Evolutionary conservation across 1,140 invertebrate species (phyloP).

Genomic region (Apis dorsata): DNA sequence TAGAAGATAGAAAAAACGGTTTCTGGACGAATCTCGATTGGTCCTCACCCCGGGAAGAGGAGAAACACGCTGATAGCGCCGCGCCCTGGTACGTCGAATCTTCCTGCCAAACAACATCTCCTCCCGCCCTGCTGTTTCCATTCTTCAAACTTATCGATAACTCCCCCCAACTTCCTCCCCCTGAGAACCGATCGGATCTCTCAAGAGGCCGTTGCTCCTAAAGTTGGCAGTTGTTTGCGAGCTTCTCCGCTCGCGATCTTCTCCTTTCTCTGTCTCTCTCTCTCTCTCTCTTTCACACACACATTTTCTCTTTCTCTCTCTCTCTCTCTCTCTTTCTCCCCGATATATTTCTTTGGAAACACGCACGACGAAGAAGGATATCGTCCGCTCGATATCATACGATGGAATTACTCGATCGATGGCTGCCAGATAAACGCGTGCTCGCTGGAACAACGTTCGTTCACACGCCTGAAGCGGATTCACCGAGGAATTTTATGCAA

Average conservation of each 20-base stretch:
- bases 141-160: background rate
- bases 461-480: background rate
- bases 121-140: no score
- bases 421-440: background rate
- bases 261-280: background rate
- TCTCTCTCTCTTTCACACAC: background rate
- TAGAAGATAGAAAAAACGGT: background rate
- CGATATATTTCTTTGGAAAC: background rate
- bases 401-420: background rate
- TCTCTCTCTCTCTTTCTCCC: background rate
- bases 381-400: background rate
- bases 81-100: background rate
- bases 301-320: no score
- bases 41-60: background rate
- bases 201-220: background rate
- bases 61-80: background rate
- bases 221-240: conserved; percentile 33
- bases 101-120: background rate
- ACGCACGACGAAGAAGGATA: conserved; percentile 23
- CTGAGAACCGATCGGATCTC: background rate
- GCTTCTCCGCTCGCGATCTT: conserved; percentile 1
- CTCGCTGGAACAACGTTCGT: background rate
- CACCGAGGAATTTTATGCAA: no score
- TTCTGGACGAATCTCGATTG: background rate
- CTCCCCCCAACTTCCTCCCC: background rate